Conservation (phyloP, 2,797 vertebrate species). For the Enteromius trimaculatus region DNA sequence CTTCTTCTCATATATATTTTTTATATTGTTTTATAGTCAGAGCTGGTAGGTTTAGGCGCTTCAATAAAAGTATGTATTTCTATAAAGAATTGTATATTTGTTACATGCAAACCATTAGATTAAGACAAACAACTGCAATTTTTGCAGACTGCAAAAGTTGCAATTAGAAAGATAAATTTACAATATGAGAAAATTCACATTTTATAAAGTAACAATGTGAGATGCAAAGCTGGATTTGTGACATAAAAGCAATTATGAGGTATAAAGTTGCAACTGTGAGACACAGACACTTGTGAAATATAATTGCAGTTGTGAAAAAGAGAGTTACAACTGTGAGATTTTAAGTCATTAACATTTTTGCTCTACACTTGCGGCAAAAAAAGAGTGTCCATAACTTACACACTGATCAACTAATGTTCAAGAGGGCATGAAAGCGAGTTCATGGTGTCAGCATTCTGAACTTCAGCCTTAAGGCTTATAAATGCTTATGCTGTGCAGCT, state of each 20-base stretch:
- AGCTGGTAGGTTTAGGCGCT: too few relatives aligned
- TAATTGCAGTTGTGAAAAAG: neutral
- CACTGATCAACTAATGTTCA: conserved; percentile 20
- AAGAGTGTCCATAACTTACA: neutral
- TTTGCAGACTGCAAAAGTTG: too few relatives aligned
- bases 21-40: too few relatives aligned
- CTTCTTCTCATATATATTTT: too few relatives aligned
- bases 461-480: conserved; percentile 11
- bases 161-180: neutral
- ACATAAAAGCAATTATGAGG: neutral
- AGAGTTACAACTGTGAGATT: neutral
- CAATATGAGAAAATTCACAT: neutral
- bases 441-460: conserved; percentile 5
- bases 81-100: too few relatives aligned
- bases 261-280: neutral
- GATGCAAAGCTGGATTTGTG: too few relatives aligned
- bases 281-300: neutral
- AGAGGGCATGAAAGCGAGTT: conserved; percentile 13
- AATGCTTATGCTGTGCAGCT: neutral
- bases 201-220: neutral
- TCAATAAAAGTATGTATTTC: too few relatives aligned
- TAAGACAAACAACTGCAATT: too few relatives aligned
- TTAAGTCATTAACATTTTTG: neutral
- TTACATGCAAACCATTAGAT: too few relatives aligned
- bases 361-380: neutral